Conservation (phyloP, 2,113 vertebrate species). For the Nansenia antarctica region DNA sequence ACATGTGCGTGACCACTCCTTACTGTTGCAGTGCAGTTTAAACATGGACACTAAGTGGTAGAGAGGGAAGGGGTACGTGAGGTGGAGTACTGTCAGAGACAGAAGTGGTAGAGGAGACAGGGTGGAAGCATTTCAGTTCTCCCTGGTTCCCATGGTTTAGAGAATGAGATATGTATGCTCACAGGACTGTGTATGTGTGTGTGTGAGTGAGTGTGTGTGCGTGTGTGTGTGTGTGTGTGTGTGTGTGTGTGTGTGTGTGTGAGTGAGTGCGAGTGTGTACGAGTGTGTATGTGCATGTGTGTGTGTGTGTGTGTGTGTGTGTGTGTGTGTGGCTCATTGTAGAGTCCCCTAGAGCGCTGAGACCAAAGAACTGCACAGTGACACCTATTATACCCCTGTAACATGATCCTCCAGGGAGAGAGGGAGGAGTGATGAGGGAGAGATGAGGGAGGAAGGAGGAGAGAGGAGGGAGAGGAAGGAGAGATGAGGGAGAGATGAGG, state of each 20-base stretch:
- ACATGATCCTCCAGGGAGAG: constrained; percentile 66
- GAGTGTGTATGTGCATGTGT: constrained; percentile 33
- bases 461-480: neutral
- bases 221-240: constrained; percentile 21
- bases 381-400: constrained; percentile 69
- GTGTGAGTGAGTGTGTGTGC: constrained; percentile 42
- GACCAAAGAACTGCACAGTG: constrained; percentile 66
- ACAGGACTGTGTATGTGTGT: constrained; percentile 30
- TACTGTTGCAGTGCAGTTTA: too few relatives aligned
- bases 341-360: constrained; percentile 48
- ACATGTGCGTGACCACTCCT: too few relatives aligned
- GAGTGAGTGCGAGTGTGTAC: constrained; percentile 31
- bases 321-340: constrained; percentile 59
- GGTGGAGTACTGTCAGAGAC: constrained; percentile 49
- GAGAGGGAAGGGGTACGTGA: constrained; percentile 13
- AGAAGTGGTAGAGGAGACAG: constrained; percentile 10
- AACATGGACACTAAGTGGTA: too few relatives aligned
- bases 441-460: neutral
- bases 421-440: neutral
- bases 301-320: constrained; percentile 40
- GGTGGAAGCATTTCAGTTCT: constrained; percentile 26
- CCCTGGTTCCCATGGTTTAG: constrained; percentile 71
- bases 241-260: constrained; percentile 36
- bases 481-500: neutral
- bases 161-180: constrained; percentile 73